A percentile compares a stretch with the other conserved stretches of the same genome.
Evolutionary conservation across 2,888 invertebrate species (phyloP).

Genomic region (Margaritifera margaritifera): DNA sequence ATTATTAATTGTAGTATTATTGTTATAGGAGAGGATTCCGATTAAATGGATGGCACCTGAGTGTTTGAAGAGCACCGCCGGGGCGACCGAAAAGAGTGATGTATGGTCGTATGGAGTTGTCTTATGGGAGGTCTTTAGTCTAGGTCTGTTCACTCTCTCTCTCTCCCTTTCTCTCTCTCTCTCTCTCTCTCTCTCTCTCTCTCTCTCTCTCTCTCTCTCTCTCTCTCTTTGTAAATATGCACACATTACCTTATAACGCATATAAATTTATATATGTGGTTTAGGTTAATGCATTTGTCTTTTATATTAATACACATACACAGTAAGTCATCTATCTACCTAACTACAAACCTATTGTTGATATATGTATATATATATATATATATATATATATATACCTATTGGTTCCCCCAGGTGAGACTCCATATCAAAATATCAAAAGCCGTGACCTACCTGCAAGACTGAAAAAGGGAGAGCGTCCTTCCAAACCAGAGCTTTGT

Average conservation of each 20-base stretch:
- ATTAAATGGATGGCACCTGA: constrained; percentile 35
- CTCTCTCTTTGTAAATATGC: not conserved
- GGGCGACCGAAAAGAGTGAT: constrained; percentile 25
- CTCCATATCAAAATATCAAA: constrained; percentile 18
- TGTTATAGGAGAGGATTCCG: constrained; percentile 22
- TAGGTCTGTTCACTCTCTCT: constrained; percentile 12
- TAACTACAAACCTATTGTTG: too few species aligned
- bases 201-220: too few species aligned
- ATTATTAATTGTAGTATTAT: too few species aligned
- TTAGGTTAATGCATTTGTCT: not conserved
- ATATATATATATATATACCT: too few species aligned
- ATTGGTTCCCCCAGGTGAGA: constrained; percentile 13
- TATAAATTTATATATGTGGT: not conserved
- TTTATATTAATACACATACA: too few species aligned
- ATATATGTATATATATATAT: not conserved
- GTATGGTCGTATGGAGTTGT: constrained; percentile 33
- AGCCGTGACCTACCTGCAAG: constrained; percentile 14
- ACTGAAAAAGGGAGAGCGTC: constrained; percentile 15
- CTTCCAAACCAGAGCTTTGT: constrained; percentile 21
- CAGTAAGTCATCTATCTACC: too few species aligned
- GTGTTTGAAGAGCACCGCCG: constrained; percentile 18
- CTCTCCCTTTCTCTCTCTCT: too few species aligned
- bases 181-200: too few species aligned
- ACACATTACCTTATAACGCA: not conserved
- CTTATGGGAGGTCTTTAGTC: constrained; percentile 28